A percentile compares a stretch with the other conserved stretches of the same genome.
Conservation (phyloP, 2,113 vertebrate genomes). For the Bos javanicus region DNA sequence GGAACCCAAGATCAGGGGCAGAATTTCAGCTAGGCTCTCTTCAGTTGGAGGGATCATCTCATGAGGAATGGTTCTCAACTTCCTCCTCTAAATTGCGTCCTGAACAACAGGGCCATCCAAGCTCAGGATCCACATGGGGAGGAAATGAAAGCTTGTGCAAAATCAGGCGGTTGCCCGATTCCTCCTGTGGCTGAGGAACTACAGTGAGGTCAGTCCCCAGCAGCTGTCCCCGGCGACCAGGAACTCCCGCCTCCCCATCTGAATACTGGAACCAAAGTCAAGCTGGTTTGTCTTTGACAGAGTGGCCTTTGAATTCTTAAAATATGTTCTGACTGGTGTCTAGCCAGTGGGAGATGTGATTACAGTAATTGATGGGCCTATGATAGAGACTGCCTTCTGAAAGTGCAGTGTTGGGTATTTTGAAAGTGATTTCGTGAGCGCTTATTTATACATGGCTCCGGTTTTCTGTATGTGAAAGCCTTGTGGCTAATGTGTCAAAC, state of each 20-base stretch:
- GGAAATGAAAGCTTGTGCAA: slow-evolving; percentile 23
- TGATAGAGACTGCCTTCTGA: not conserved
- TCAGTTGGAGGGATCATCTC: not conserved
- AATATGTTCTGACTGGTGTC: slow-evolving; percentile 24
- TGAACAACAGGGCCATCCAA: not conserved
- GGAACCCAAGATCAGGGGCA: not conserved
- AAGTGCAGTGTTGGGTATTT: not conserved
- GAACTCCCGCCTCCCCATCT: not conserved
- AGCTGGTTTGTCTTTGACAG: not conserved
- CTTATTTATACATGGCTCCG: not conserved
- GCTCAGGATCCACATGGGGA: not conserved
- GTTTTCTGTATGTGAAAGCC: slow-evolving; percentile 20
- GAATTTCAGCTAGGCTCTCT: not conserved
- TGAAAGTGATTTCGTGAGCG: not conserved
- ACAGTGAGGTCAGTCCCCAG: not conserved
- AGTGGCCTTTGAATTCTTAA: slow-evolving; percentile 37
- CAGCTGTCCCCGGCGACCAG: not conserved
- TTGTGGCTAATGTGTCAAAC: slow-evolving; percentile 32
- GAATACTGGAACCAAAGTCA: not conserved
- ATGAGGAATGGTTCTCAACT: not conserved
- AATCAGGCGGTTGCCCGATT: not conserved
- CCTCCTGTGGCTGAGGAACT: not conserved
- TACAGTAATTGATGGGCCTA: not conserved
- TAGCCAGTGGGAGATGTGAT: slow-evolving; percentile 25
- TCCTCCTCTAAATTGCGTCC: not conserved